phyloP scores from a whole-genome alignment of 1,140 invertebrate species.

The Thaumatotibia leucotreta region DNA sequence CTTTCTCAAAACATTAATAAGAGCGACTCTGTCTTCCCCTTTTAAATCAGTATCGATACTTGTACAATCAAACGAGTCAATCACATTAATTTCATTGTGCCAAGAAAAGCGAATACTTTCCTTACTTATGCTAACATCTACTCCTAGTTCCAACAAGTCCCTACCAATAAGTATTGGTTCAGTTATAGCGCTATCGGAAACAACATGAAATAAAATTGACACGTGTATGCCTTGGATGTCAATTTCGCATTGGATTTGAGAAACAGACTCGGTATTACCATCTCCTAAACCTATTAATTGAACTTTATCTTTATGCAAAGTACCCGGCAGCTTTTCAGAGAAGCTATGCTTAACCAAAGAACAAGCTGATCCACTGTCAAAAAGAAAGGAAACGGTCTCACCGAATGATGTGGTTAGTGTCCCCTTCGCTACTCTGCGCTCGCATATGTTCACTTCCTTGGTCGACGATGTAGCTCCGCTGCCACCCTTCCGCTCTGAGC shows the following conservation, averaged over 20 bases:
- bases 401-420: conserved; percentile 21
- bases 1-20: no score
- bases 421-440: no score
- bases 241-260: conserved; percentile 14
- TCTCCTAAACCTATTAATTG: conserved; percentile 21
- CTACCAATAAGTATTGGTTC: conserved; percentile 25
- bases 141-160: conserved; percentile 18
- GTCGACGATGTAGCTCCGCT: no score
- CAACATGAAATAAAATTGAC: conserved; percentile 25
- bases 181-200: conserved; percentile 17
- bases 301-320: conserved; percentile 18
- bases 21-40: no score
- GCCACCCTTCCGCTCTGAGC: no score
- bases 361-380: no score
- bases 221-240: conserved; percentile 16
- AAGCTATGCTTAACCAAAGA: conserved; percentile 23
- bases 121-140: conserved; percentile 19
- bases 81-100: conserved; percentile 5
- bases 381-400: no score
- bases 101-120: conserved; percentile 13
- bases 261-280: conserved; percentile 5
- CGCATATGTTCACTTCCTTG: no score
- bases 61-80: no score
- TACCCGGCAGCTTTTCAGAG: conserved; percentile 16
- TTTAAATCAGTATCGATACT: no score